phyloP scores from a whole-genome alignment of 2,888 invertebrate species.

The Nysson spinosus region DNA sequence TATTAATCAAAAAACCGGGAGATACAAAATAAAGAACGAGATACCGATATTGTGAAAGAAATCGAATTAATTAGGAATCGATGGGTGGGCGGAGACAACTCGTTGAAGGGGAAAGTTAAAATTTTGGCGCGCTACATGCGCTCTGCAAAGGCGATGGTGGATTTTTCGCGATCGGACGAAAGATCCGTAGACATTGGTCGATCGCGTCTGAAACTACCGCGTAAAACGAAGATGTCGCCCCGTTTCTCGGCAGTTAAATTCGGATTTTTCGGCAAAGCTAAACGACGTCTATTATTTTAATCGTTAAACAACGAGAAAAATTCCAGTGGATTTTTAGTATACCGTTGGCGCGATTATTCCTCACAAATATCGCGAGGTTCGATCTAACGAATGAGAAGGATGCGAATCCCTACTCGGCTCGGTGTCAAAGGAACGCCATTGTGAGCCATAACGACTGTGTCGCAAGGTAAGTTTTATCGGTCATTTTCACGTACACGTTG shows the following conservation, averaged over 20 bases:
- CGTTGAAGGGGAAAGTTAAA: too few species aligned
- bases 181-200: too few species aligned
- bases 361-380: constrained; percentile 6
- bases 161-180: too few species aligned
- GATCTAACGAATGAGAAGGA: constrained; percentile 53
- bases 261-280: constrained; percentile 6
- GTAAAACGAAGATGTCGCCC: constrained; percentile 45
- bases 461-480: constrained; percentile 83
- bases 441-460: constrained; percentile 89
- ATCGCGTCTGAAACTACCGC: constrained; percentile 38
- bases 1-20: too few species aligned
- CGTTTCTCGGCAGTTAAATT: not conserved
- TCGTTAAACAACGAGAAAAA: constrained; percentile 16
- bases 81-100: too few species aligned
- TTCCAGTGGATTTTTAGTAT: constrained; percentile 33
- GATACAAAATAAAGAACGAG: too few species aligned
- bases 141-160: too few species aligned
- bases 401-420: constrained; percentile 62
- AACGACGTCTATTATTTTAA: constrained; percentile 52
- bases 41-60: too few species aligned
- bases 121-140: too few species aligned
- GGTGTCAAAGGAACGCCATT: constrained; percentile 87
- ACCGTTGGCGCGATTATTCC: accelerated
- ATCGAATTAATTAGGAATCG: too few species aligned
- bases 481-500: constrained; percentile 84